Base-by-base conservation (phyloP, 2,113 vertebrate genomes). In the Raphicerus campestris region DNA sequence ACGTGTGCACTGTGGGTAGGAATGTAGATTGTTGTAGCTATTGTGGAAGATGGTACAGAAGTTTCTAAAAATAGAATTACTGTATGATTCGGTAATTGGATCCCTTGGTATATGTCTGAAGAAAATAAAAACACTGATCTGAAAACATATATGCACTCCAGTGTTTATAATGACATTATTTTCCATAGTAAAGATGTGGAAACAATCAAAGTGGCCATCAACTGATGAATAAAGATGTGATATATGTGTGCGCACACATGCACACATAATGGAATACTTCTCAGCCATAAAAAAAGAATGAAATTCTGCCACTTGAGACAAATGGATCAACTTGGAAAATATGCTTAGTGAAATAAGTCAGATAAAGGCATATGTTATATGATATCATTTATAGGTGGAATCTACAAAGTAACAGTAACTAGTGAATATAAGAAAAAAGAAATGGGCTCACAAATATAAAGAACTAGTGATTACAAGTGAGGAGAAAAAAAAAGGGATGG, bases 171-270 rank as follows among this genome's bases (percentile, higher is more conserved):
- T 14, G 32, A 11, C 20, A 82, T 39, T 15, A 39, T 35, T 55
- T 82, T 24, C 13, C 13, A 55, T 35, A 39, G 51, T n/a, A 14
- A 82, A 82, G n/a, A 55, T 35, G 14, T 5, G 10, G 19, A 82
- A 55, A 22, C 17, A 22, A 24, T 19, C 19, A n/a, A 81, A 81
- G 78, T n/a, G 10, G 2, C 78, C 32, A 81, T n/a, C 47, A 14
- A 53, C 32, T 53, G 32, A 20, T 51, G 47, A 22, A 81, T 81
- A 81, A 53, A 35, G 78, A 53, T 53, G 49, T 81, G 49, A n/a
- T n/a, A 35, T 53, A 3, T 30, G 45, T 3, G 45, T 17, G 15
- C 0, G 0, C 2, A 2, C 13, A 26, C 22, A 42, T 2, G 22
- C 30, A 81, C 10, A 81, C 19, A 51, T 6, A n/a, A 5, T 35